Conservation (phyloP, 2,797 vertebrate genomes). For the Leptodactylus fallax region DNA sequence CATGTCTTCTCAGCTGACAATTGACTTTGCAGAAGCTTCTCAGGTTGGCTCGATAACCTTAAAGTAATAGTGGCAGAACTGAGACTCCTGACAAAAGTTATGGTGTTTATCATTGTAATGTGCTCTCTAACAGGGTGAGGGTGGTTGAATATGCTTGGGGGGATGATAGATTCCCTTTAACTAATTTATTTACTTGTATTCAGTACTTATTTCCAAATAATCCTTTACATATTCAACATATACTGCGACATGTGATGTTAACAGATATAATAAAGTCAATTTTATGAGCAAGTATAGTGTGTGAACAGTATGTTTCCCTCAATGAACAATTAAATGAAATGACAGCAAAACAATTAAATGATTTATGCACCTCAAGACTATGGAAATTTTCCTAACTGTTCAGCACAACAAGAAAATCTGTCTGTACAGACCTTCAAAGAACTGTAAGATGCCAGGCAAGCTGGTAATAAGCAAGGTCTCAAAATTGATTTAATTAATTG, state of each 20-base stretch:
- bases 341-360: slow-evolving; percentile 21
- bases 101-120: too few relatives aligned
- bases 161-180: not conserved
- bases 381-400: not conserved
- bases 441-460: slow-evolving; percentile 28
- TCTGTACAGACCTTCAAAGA: slow-evolving; percentile 31
- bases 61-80: too few relatives aligned
- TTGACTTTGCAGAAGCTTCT: too few relatives aligned
- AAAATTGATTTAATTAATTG: slow-evolving; percentile 55
- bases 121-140: too few relatives aligned
- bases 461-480: slow-evolving; percentile 41
- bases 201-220: not conserved
- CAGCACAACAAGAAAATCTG: slow-evolving; percentile 37
- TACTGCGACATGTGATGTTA: not conserved
- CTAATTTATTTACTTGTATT: not conserved
- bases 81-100: too few relatives aligned
- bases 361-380: slow-evolving; percentile 2
- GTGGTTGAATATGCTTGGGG: too few relatives aligned
- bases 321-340: slow-evolving; percentile 21
- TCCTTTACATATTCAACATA: not conserved
- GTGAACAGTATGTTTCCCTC: slow-evolving; percentile 6
- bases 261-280: not conserved
- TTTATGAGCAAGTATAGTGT: not conserved
- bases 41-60: too few relatives aligned
- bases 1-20: too few relatives aligned